These are phyloP conservation scores for Melipona quadrifasciata DNA, from an alignment of 1,140 invertebrate genomes.

Conservation along the genomic window DNA sequence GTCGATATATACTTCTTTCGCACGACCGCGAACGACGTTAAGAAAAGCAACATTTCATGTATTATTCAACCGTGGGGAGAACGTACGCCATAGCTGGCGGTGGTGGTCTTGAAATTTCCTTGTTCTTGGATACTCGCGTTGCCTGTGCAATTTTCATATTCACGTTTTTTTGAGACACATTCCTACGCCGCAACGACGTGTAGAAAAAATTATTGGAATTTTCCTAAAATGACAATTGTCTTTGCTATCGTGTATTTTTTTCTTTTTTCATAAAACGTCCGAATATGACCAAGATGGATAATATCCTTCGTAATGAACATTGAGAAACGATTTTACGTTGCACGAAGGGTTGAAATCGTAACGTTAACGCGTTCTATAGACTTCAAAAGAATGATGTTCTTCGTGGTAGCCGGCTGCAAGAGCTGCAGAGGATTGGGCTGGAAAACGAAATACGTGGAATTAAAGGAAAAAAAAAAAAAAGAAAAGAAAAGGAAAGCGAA, in stretches of 20 bases:
- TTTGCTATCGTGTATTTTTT: not conserved
- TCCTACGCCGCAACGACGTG: not conserved
- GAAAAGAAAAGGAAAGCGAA: conserved; percentile 19
- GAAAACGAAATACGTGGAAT: not conserved
- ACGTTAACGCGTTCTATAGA: conserved; percentile 6
- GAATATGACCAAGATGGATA: not conserved
- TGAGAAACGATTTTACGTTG: not conserved
- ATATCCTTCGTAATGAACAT: not conserved
- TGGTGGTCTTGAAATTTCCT: conserved; percentile 22
- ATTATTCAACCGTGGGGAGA: conserved; percentile 21
- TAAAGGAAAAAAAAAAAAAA: not conserved
- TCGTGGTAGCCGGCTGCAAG: not conserved
- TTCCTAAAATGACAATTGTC: not conserved
- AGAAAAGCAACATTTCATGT: conserved; percentile 40
- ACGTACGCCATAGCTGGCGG: not conserved
- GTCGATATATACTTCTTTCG: conserved; percentile 30
- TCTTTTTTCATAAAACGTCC: not conserved
- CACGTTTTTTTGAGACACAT: not conserved
- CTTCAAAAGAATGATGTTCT: not conserved
- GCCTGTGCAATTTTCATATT: not conserved
- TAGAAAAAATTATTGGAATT: not conserved
- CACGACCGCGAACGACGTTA: conserved; percentile 9
- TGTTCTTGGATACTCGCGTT: not conserved
- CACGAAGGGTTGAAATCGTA: not conserved
- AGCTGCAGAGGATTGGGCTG: not conserved